These are phyloP conservation scores for Mormyrus iriodes DNA, from an alignment of 2,113 vertebrate species.

Conservation along the genomic window DNA sequence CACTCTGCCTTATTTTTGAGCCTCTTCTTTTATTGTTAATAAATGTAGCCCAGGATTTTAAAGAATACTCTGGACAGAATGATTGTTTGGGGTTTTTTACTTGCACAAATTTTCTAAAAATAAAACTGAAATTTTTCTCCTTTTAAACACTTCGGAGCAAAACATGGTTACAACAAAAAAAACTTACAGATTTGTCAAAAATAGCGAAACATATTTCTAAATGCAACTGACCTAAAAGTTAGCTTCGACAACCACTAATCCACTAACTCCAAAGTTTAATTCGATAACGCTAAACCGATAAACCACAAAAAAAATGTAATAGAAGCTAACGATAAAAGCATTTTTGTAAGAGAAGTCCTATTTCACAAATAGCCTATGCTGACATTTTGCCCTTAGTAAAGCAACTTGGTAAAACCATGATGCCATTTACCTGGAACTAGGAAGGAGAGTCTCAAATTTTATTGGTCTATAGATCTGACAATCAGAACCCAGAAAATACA, in stretches of 20 bases:
- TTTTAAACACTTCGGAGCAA: neutral
- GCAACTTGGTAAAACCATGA: neutral
- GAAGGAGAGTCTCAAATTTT: neutral
- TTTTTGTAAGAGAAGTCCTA: neutral
- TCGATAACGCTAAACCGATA: neutral
- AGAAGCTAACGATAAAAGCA: neutral
- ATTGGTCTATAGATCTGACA: neutral
- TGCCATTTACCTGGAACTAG: neutral
- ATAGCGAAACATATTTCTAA: neutral
- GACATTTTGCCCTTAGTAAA: neutral
- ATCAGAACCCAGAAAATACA: neutral
- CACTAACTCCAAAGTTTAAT: neutral
- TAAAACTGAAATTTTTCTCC: neutral
- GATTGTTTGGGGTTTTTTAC: neutral
- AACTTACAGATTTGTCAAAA: neutral
- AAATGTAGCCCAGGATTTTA: no score
- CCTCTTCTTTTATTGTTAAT: no score
- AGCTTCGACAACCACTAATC: neutral
- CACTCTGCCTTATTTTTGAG: no score
- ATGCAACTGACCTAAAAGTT: neutral
- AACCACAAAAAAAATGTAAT: neutral
- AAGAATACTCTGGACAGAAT: neutral
- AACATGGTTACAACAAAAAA: neutral
- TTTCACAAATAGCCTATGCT: neutral
- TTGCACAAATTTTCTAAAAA: neutral